These are phyloP conservation scores for Bagarius yarrelli DNA, from an alignment of 2,113 vertebrate genomes.

Conservation along the genomic window DNA sequence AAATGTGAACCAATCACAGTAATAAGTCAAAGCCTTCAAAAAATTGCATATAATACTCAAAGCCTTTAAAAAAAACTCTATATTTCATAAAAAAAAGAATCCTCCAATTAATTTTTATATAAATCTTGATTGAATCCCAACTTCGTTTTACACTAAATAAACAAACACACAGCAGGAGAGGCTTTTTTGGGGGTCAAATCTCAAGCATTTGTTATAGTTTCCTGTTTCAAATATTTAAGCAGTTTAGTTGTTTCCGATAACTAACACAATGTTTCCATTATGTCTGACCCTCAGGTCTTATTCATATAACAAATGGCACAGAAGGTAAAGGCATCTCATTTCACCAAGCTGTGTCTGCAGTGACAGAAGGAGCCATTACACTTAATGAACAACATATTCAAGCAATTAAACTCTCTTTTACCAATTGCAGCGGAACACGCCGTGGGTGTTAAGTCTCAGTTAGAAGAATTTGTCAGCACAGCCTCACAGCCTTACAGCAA, in stretches of 20 bases:
- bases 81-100: too few species aligned
- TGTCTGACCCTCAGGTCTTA: conserved; percentile 43
- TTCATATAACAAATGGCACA: conserved; percentile 49
- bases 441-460: conserved; percentile 40
- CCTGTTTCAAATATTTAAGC: conserved; percentile 63
- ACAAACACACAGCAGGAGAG: conserved; percentile 36
- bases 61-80: too few species aligned
- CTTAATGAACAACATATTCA: conserved; percentile 70
- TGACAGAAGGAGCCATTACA: conserved; percentile 56
- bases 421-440: conserved; percentile 45
- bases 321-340: conserved; percentile 59
- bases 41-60: too few species aligned
- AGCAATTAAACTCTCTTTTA: conserved; percentile 57
- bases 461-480: conserved; percentile 2
- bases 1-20: background rate
- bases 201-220: conserved; percentile 53
- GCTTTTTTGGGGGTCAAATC: background rate
- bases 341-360: conserved; percentile 51
- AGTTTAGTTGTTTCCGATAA: conserved; percentile 66
- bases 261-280: conserved; percentile 61
- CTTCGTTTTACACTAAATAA: conserved; percentile 19
- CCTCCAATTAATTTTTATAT: too few species aligned
- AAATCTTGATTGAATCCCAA: background rate
- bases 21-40: too few species aligned
- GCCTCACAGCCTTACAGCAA: too few species aligned